Conservation (phyloP, 2,888 invertebrate species). For the Cybosia mesomella region DNA sequence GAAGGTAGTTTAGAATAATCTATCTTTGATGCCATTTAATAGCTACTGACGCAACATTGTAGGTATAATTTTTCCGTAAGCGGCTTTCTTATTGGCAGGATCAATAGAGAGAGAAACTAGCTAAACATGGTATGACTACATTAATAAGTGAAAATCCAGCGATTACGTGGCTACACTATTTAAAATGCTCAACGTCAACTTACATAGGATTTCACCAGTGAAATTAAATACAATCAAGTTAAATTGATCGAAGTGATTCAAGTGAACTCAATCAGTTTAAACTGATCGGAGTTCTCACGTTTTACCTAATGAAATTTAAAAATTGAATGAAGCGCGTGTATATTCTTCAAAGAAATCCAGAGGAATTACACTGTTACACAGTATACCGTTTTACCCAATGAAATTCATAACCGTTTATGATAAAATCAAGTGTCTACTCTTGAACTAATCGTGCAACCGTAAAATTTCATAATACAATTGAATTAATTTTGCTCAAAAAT, state of each 20-base stretch:
- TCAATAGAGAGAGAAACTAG: background rate
- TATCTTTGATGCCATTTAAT: background rate
- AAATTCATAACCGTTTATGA: background rate
- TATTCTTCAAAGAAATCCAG: no score
- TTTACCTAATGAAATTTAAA: no score
- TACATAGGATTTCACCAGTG: background rate
- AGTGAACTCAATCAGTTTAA: no score
- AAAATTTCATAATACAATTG: background rate
- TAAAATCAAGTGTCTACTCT: background rate
- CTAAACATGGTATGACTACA: slow-evolving; percentile 1
- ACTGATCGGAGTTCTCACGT: no score
- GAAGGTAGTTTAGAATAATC: background rate
- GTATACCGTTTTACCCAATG: no score
- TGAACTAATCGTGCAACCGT: background rate
- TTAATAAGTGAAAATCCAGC: slow-evolving; percentile 1
- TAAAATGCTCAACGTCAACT: background rate
- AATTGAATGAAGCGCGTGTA: no score
- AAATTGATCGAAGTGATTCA: background rate
- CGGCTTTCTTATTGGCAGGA: background rate
- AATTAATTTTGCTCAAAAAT: background rate
- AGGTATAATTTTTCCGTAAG: background rate
- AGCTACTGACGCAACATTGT: background rate
- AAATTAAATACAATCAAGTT: background rate
- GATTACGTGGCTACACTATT: background rate
- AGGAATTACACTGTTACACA: no score